phyloP scores from a whole-genome alignment of 2,113 vertebrate species.

The Malurus melanocephalus region DNA sequence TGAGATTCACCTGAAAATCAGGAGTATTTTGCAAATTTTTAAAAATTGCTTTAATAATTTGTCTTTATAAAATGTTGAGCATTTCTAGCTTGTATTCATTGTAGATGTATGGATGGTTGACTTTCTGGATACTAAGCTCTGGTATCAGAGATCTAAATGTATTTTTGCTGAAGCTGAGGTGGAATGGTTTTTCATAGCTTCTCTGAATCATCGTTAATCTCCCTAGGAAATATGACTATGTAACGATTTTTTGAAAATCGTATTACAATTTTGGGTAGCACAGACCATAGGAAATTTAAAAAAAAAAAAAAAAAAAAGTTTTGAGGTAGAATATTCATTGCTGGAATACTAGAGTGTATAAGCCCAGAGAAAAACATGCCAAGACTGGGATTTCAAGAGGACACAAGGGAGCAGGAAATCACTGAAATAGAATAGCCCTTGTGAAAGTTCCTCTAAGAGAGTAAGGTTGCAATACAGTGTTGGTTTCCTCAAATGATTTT shows the following conservation, averaged over 20 bases:
- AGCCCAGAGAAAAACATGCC: background rate
- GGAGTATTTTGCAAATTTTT: background rate
- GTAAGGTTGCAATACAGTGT: background rate
- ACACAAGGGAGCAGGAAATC: background rate
- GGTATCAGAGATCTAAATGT: background rate
- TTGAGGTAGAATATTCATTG: background rate
- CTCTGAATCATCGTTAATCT: background rate
- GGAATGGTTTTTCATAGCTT: background rate
- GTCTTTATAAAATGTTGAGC: background rate
- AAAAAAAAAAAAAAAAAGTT: background rate
- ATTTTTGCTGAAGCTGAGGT: background rate
- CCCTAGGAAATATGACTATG: background rate
- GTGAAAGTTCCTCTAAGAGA: background rate
- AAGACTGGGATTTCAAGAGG: background rate
- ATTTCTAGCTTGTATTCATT: background rate
- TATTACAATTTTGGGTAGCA: background rate
- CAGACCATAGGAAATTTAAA: background rate
- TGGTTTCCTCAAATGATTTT: background rate
- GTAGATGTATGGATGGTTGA: background rate
- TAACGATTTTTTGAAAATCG: background rate
- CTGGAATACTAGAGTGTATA: background rate
- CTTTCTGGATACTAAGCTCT: background rate
- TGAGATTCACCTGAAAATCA: background rate
- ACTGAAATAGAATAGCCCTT: background rate
- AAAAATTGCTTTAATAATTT: background rate